These are phyloP conservation scores for Thecophora atra DNA, from an alignment of 2,888 invertebrate species.

Conservation along the genomic window DNA sequence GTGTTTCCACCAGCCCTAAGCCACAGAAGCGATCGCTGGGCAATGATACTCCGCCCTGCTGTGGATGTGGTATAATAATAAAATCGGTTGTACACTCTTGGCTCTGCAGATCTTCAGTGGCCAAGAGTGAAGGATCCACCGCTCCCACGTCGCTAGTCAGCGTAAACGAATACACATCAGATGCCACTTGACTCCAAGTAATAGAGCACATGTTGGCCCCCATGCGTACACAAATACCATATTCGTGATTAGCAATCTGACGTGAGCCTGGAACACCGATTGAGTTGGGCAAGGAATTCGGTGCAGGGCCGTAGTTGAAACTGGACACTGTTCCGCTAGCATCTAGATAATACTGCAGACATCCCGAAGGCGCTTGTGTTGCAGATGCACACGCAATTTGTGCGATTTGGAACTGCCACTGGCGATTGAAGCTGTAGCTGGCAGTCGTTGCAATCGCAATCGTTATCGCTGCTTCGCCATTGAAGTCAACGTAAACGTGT, in stretches of 20 bases:
- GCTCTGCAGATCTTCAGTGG: slow-evolving; percentile 71
- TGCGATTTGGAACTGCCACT: slow-evolving; percentile 79
- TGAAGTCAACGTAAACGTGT: slow-evolving; percentile 80
- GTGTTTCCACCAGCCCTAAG: slow-evolving; percentile 73
- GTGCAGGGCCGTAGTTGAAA: slow-evolving; percentile 78
- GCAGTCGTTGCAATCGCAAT: slow-evolving; percentile 74
- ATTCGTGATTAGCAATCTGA: slow-evolving; percentile 76
- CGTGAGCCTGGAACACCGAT: slow-evolving; percentile 73
- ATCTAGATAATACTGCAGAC: slow-evolving; percentile 78
- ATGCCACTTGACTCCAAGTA: slow-evolving; percentile 71
- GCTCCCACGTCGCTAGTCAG: slow-evolving; percentile 76
- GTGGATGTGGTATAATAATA: slow-evolving; percentile 78
- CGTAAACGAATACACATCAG: slow-evolving; percentile 74
- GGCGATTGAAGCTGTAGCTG: slow-evolving; percentile 71
- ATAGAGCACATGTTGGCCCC: slow-evolving; percentile 78
- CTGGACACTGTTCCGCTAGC: slow-evolving; percentile 73
- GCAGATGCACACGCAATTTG: slow-evolving; percentile 80
- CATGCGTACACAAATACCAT: slow-evolving; percentile 81
- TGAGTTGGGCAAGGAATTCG: slow-evolving; percentile 70
- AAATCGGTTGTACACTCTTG: slow-evolving; percentile 76
- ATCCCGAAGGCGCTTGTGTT: slow-evolving; percentile 79
- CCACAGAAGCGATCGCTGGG: slow-evolving; percentile 81
- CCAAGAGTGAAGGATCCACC: slow-evolving; percentile 71
- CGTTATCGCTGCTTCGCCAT: slow-evolving; percentile 74
- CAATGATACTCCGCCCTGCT: slow-evolving; percentile 64